Conservation (phyloP, 2,113 vertebrate genomes). For the Rhabdornis inornatus region DNA sequence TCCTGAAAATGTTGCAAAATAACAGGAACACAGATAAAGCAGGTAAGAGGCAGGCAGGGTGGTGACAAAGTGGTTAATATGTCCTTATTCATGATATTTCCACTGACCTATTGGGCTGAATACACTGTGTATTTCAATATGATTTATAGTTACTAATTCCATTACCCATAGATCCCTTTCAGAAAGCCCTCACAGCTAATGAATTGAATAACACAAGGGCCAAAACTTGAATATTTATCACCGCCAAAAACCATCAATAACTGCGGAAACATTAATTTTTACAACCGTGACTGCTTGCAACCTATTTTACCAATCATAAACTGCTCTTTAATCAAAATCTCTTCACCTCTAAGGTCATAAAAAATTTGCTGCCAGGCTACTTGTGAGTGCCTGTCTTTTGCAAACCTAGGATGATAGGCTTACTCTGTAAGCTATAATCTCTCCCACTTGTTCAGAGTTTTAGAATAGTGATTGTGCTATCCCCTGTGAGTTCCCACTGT, state of each 20-base stretch:
- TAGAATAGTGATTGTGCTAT: background rate
- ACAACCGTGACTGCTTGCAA: background rate
- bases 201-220: slow-evolving; percentile 39
- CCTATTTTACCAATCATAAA: slow-evolving; percentile 43
- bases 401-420: background rate
- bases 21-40: slow-evolving; percentile 13
- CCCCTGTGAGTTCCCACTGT: background rate
- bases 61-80: slow-evolving; percentile 16
- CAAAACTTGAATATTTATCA: slow-evolving; percentile 42
- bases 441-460: background rate
- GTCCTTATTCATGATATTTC: background rate
- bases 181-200: slow-evolving; percentile 37
- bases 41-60: background rate
- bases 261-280: slow-evolving; percentile 42
- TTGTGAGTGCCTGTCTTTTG: slow-evolving; percentile 3
- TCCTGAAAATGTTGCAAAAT: background rate
- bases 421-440: slow-evolving; percentile 5
- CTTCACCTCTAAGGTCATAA: slow-evolving; percentile 40
- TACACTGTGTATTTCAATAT: background rate
- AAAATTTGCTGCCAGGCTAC: slow-evolving; percentile 27
- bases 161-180: slow-evolving; percentile 13
- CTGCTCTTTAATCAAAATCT: slow-evolving; percentile 50
- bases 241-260: background rate
- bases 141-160: slow-evolving; percentile 36
- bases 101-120: background rate